Evolutionary conservation across 2,797 vertebrate species (phyloP), one percentile per base, ranked within the genome.

Genomic region (Cyclura pinguis): DNA sequence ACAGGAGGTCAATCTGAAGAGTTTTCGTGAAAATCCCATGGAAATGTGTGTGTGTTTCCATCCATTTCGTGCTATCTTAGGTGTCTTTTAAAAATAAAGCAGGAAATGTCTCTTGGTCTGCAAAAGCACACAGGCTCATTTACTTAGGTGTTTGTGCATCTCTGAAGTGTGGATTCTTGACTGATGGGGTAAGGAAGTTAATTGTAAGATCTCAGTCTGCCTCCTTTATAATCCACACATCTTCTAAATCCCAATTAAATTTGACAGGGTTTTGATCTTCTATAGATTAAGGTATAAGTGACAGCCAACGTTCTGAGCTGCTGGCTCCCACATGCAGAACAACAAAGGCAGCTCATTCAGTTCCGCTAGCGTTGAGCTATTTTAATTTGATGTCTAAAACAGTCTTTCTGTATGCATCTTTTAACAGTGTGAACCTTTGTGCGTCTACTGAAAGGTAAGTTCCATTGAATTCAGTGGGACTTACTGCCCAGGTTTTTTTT

Each of bases 211-310:
- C 24, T 84, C 57, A 16, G 7, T 85, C 50, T 69, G 32, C 74
- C 76, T 85, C 13, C 2, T 13, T 78, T 89, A 84, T 84, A 55
- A 77, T 69, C 6, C n/a, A 57, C 47, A 32, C 57, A 52, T 22
- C 18, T 80, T n/a, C n/a, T 47, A 72, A 62, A 35, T n/a, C 24
- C 55, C 67, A 78, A 62, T 64, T 76, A 47, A 84, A 42, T 83
- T 55, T 85, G 55, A 35, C 55, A 80, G 85, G 57, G 6, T 88
- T 90, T 77, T 89, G 47, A 73, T 14, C 42, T 80, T 38, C 35
- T 14, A 85, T 42, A 35, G 2, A 7, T 0, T 52, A 3, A 52
- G 38, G 77, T 52, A 55, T 80, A 85, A 84, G 38, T 78, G 85
- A 59, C 85, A 86, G n/a, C 55, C 4, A 29, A 69, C 78, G 59